Base-by-base conservation (phyloP, 2,888 invertebrate genomes). In the Coecobrya sp. region DNA sequence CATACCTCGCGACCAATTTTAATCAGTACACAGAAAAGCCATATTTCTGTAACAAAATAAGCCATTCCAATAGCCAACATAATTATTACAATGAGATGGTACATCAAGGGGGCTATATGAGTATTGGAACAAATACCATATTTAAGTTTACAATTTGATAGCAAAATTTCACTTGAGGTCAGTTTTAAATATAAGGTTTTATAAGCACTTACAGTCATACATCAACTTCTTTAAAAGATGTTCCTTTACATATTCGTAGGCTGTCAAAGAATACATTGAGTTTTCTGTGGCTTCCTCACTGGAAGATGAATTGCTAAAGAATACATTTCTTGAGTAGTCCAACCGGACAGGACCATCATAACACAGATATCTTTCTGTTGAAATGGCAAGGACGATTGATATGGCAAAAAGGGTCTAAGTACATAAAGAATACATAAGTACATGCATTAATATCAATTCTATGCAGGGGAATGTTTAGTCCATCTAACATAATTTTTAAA, bases 291-390 rank as follows among this genome's bases (percentile, higher is more conserved):
- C 59, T 10, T 36, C 81, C 0, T 82, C 81, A 82, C 19, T 59
- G 0, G 76, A 25, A 22, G 73, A 55, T 10, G 81, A 59, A 82
- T 82, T 82, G 11, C 55, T 59, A 16, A 82, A 59, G 30, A 82
- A 59, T 59, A 82, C 55, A 82, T 11, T 82, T 59, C 59, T 27
- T 3, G 81, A 30, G 55, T 59, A 59, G n/a, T 86, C 86, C 55
- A 86, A 52, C 42, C 86, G 55, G 0, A 86, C 73, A 5, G 86
- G 86, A 0, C 86, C 86, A 13, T 86, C 86, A 36, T 86, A 86
- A 42, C 86, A 86, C 1, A 86, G 76, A 42, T 73, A 86, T n/a
- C 76, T 86, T 76, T 86, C 86, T 3, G 86, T 86, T n/a, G 86
- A 30, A 27, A 86, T 73, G 25, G 86, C 86, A 25, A 86, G 59